Evolutionary conservation across 1,140 invertebrate genomes (phyloP).

Genomic region (Drosophila equinoxialis): DNA sequence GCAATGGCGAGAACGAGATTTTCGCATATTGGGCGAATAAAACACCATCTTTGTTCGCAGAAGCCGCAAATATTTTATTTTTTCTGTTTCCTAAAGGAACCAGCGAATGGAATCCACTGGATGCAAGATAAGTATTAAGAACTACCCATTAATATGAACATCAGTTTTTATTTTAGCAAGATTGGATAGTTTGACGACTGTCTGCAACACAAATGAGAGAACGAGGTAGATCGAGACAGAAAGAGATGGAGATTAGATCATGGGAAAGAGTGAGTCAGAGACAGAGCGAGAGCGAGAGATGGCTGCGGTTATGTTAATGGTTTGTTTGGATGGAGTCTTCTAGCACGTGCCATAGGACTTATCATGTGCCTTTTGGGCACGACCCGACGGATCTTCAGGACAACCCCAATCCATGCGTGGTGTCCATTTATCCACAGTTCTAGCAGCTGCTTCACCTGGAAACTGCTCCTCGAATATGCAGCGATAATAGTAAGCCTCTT

Average conservation of each 20-base stretch:
- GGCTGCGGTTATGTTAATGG: background rate
- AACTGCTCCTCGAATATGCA: conserved; percentile 75
- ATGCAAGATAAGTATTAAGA: background rate
- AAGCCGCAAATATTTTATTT: background rate
- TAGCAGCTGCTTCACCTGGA: conserved; percentile 65
- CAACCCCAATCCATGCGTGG: conserved; percentile 82
- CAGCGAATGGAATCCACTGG: background rate
- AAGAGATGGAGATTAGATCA: background rate
- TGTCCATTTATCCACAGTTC: conserved; percentile 75
- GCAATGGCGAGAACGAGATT: background rate
- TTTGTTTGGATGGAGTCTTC: background rate
- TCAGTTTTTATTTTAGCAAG: too few species aligned
- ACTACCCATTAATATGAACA: background rate
- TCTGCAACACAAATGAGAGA: too few species aligned
- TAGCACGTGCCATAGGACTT: conserved; percentile 45
- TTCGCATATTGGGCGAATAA: conserved; percentile 10
- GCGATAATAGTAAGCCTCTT: conserved; percentile 94
- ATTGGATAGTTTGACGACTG: too few species aligned
- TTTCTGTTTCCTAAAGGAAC: background rate
- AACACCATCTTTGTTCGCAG: conserved; percentile 6
- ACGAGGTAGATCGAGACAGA: background rate
- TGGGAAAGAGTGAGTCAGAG: background rate
- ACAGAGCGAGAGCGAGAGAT: background rate
- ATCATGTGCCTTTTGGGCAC: conserved; percentile 72
- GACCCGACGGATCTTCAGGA: conserved; percentile 77